A percentile compares a stretch with the other conserved stretches of the same genome.
Evolutionary conservation across 2,797 vertebrate species (phyloP).

Genomic region (Eidolon dupreanum): DNA sequence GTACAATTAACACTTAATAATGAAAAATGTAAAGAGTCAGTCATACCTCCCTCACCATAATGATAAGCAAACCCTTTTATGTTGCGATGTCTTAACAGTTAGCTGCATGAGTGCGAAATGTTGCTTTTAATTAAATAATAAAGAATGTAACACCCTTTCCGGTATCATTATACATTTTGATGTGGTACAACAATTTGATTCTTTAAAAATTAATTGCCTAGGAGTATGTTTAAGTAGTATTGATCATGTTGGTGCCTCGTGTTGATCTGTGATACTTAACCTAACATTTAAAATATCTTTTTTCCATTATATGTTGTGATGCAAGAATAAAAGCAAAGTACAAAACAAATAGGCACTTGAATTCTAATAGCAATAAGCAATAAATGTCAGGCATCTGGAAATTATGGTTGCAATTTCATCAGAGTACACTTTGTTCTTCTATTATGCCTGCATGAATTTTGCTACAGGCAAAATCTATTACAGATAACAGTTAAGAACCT

Average conservation of each 20-base stretch:
- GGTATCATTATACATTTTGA: slow-evolving; percentile 88
- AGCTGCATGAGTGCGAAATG: slow-evolving; percentile 83
- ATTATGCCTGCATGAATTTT: slow-evolving; percentile 91
- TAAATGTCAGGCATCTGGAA: slow-evolving; percentile 92
- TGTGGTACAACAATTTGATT: slow-evolving; percentile 85
- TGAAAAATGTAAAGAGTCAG: slow-evolving; percentile 75
- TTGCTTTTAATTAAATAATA: slow-evolving; percentile 91
- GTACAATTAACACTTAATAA: slow-evolving; percentile 83
- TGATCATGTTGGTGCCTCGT: slow-evolving; percentile 84
- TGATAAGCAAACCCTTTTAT: slow-evolving; percentile 80
- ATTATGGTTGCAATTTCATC: slow-evolving; percentile 92
- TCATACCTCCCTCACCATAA: slow-evolving; percentile 65
- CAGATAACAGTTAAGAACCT: slow-evolving; percentile 91
- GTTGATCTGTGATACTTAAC: slow-evolving; percentile 89
- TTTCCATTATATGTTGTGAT: slow-evolving; percentile 90
- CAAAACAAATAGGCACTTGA: slow-evolving; percentile 92
- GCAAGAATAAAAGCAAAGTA: slow-evolving; percentile 90
- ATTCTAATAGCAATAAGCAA: slow-evolving; percentile 92
- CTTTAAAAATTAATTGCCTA: slow-evolving; percentile 90
- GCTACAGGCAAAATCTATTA: slow-evolving; percentile 92
- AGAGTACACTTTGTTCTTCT: slow-evolving; percentile 91
- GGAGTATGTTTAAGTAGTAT: slow-evolving; percentile 89
- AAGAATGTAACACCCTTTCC: slow-evolving; percentile 85
- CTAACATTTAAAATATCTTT: slow-evolving; percentile 90
- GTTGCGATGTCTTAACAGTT: slow-evolving; percentile 81